A percentile compares a stretch with the other conserved stretches of the same genome.
These are phyloP conservation scores for Ibidorhyncha struthersii DNA, from an alignment of 2,113 vertebrate species.

Conservation along the genomic window DNA sequence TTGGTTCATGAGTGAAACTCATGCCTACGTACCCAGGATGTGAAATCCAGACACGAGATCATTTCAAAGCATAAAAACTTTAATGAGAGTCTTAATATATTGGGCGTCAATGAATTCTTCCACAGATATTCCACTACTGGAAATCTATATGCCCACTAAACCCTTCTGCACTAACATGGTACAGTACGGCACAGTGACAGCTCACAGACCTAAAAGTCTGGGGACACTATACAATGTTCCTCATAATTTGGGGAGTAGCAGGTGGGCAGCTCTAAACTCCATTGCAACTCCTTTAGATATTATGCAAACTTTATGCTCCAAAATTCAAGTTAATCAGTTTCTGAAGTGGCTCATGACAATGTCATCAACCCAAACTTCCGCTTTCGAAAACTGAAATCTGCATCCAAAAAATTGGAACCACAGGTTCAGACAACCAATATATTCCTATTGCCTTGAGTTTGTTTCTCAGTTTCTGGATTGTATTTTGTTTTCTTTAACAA, in stretches of 20 bases:
- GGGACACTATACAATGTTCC: neutral
- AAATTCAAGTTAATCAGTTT: neutral
- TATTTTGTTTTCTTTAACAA: neutral
- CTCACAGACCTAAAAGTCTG: neutral
- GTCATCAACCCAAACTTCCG: neutral
- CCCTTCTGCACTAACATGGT: neutral
- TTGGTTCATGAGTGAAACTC: neutral
- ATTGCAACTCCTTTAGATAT: neutral
- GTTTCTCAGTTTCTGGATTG: neutral
- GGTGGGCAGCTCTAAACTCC: neutral
- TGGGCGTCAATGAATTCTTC: neutral
- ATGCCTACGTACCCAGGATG: neutral
- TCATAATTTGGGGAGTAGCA: neutral
- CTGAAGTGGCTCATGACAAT: neutral
- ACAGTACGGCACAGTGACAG: neutral
- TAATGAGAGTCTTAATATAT: neutral
- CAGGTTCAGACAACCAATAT: neutral
- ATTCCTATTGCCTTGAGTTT: neutral
- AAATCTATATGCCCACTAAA: neutral
- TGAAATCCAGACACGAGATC: neutral
- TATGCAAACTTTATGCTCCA: neutral
- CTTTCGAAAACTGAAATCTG: neutral
- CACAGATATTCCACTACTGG: neutral
- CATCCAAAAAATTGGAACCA: neutral
- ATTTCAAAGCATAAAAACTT: neutral